These are phyloP conservation scores for Limnephilus lunatus DNA, from an alignment of 2,888 invertebrate species.

Conservation along the genomic window DNA sequence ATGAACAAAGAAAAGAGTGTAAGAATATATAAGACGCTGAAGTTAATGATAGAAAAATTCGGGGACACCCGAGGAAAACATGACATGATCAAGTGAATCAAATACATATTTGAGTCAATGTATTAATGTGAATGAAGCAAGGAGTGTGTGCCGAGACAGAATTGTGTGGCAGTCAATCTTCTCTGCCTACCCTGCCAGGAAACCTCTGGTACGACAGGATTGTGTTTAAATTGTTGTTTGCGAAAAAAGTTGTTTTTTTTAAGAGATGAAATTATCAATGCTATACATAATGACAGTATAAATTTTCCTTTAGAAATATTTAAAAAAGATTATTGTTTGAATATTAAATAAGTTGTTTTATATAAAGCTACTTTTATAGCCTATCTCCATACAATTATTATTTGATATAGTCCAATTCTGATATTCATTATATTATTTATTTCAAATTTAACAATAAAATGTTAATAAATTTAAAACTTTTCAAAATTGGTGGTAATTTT, in stretches of 20 bases:
- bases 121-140: too few species aligned
- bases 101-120: too few species aligned
- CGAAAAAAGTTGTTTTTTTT: not conserved
- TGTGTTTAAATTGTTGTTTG: not conserved
- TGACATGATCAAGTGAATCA: too few species aligned
- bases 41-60: too few species aligned
- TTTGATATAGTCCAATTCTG: constrained; percentile 14
- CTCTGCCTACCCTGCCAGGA: too few species aligned
- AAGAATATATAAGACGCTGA: too few species aligned
- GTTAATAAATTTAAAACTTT: constrained; percentile 2
- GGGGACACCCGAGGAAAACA: too few species aligned
- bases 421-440: constrained; percentile 7
- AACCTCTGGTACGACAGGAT: not conserved
- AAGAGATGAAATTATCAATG: not conserved
- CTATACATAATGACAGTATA: not conserved
- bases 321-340: not conserved
- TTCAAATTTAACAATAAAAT: constrained; percentile 28
- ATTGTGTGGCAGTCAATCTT: too few species aligned
- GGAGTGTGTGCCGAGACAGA: too few species aligned
- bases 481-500: constrained; percentile 2
- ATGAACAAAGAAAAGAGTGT: too few species aligned
- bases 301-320: not conserved
- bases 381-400: not conserved
- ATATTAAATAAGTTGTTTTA: not conserved
- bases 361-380: constrained; percentile 3